Percentiles rank a stretch among this genome's conserved stretches.
Evolutionary conservation across 30 jellyfish, hydroid and myxozoan species (phyloP).

Genomic region (Turritopsis rubra): DNA sequence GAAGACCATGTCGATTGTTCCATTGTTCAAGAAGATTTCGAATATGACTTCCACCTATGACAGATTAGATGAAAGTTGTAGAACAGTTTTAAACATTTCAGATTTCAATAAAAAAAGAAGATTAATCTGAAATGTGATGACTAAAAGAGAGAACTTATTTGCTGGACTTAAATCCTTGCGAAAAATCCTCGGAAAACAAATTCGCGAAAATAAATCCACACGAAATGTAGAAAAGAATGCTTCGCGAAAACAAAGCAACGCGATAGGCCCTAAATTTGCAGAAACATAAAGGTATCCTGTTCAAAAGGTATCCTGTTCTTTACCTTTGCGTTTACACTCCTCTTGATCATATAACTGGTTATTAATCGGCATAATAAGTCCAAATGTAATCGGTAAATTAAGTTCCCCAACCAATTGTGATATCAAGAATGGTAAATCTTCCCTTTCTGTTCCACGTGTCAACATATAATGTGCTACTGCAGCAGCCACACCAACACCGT

Average conservation of each 20-base stretch:
- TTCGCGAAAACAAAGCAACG: too few species aligned
- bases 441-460: slow-evolving; percentile 18
- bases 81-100: background rate
- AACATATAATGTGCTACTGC: slow-evolving; percentile 15
- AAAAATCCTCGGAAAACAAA: too few species aligned
- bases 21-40: slow-evolving; percentile 1
- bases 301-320: too few species aligned
- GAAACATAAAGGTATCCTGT: too few species aligned
- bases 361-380: background rate
- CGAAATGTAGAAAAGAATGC: background rate
- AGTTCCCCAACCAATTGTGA: slow-evolving; percentile 19
- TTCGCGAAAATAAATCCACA: background rate
- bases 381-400: background rate
- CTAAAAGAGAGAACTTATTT: too few species aligned
- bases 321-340: slow-evolving; percentile 18
- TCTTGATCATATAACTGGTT: slow-evolving; percentile 5
- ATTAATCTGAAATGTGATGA: too few species aligned
- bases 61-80: background rate
- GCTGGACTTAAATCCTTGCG: too few species aligned
- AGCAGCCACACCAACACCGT: background rate
- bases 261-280: too few species aligned
- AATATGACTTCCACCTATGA: slow-evolving; percentile 15
- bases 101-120: background rate
- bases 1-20: background rate
- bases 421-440: background rate